Conservation (phyloP, 2,113 vertebrate genomes). For the Gymnogyps californianus region DNA sequence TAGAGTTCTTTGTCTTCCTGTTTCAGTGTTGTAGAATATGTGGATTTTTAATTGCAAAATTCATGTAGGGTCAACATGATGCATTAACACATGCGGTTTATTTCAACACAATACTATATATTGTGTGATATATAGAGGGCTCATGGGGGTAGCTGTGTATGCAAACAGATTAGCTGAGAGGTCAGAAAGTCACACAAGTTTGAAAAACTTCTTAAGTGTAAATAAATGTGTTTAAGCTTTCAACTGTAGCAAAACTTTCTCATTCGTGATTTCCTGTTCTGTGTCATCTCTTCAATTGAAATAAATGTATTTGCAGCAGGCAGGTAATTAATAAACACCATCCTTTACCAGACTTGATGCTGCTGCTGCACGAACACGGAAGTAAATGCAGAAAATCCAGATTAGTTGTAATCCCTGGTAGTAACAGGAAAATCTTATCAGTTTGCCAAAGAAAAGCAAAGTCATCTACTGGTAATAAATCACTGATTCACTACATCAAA, state of each 20-base stretch:
- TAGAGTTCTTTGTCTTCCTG: background rate
- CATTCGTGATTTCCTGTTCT: background rate
- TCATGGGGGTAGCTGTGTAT: background rate
- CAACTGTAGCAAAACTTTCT: background rate
- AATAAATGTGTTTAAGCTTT: background rate
- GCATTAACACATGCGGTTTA: background rate
- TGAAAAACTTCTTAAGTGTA: background rate
- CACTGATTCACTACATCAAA: background rate
- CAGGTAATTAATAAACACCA: background rate
- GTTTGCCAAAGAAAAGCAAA: background rate
- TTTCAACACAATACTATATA: background rate
- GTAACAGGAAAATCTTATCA: background rate
- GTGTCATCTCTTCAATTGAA: background rate
- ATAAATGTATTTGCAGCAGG: background rate
- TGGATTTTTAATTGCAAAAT: background rate
- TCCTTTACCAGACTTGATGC: background rate
- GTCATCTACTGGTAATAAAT: background rate
- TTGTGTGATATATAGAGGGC: background rate
- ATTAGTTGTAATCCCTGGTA: background rate
- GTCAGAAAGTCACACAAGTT: background rate
- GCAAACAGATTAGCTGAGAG: background rate
- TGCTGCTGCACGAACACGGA: background rate
- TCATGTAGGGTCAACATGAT: background rate
- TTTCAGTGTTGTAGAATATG: background rate
- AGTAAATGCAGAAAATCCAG: constrained; percentile 1